phyloP scores from a whole-genome alignment of 2,888 invertebrate genomes.

The Leistus spinibarbis region DNA sequence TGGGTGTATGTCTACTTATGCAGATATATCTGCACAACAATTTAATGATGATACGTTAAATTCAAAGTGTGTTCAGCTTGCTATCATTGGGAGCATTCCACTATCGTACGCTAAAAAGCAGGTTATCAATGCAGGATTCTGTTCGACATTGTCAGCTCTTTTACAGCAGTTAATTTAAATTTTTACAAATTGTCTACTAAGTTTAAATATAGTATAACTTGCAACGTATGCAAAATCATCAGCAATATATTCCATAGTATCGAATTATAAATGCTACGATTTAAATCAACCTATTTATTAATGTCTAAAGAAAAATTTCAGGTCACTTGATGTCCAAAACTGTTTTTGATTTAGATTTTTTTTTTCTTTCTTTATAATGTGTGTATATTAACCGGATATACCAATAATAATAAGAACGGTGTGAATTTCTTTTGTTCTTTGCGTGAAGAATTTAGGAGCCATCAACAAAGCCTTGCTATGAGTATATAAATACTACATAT shows the following conservation, averaged over 20 bases:
- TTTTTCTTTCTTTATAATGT: too few relatives aligned
- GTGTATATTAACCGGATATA: too few relatives aligned
- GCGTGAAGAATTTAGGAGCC: too few relatives aligned
- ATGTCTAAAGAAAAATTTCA: neutral
- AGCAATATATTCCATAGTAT: neutral
- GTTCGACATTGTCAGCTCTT: conserved; percentile 15
- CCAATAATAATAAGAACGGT: too few relatives aligned
- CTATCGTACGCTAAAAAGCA: neutral
- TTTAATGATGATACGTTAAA: conserved; percentile 6
- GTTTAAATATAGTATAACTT: neutral
- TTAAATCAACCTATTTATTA: neutral
- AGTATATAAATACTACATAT: too few relatives aligned
- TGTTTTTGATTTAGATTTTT: neutral
- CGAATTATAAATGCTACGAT: neutral
- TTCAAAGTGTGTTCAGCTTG: conserved; percentile 26
- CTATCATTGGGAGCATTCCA: conserved; percentile 32
- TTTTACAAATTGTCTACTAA: neutral
- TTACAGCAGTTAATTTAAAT: neutral
- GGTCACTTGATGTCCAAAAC: neutral
- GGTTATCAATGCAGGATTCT: neutral
- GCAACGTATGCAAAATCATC: neutral
- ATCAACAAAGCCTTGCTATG: too few relatives aligned
- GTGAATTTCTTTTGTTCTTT: too few relatives aligned
- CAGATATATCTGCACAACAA: neutral
- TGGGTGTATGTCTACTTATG: too few relatives aligned